Evolutionary conservation across 2,113 vertebrate genomes (phyloP).

Genomic region (Arizona elegans): DNA sequence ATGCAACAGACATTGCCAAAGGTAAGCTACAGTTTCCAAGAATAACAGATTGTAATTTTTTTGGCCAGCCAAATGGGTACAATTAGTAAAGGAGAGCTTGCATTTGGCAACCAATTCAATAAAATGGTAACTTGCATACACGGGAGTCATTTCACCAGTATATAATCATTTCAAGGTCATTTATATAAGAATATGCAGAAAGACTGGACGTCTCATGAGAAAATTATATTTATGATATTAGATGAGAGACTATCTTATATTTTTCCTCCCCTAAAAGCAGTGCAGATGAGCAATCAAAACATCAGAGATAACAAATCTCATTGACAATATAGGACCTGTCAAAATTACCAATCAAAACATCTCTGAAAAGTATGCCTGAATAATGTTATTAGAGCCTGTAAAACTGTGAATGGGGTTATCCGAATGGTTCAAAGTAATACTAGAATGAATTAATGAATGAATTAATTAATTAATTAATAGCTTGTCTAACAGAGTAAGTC

Average conservation of each 20-base stretch:
- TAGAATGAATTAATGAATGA: not conserved
- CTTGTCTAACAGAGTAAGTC: not conserved
- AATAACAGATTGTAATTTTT: slow-evolving; percentile 8
- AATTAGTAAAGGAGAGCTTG: slow-evolving; percentile 6
- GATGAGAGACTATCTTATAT: not conserved
- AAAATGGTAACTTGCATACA: not conserved
- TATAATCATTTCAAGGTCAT: not conserved
- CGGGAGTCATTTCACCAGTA: not conserved
- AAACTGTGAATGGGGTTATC: not conserved
- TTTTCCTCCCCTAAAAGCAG: not conserved
- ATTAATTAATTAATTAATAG: not conserved
- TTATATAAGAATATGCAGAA: not conserved
- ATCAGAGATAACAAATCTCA: not conserved
- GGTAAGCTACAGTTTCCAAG: slow-evolving; percentile 6
- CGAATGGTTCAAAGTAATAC: not conserved
- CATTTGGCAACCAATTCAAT: not conserved
- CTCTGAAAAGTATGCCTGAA: not conserved
- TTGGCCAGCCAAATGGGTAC: slow-evolving; percentile 9
- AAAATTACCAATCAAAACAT: not conserved
- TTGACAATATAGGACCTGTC: not conserved
- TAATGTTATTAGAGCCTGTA: not conserved
- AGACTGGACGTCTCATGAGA: not conserved
- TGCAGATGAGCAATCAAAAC: not conserved
- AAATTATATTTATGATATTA: not conserved
- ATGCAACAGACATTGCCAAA: slow-evolving; percentile 17